phyloP scores from a whole-genome alignment of 2,888 invertebrate genomes.

The Dryomyza anilis region DNA sequence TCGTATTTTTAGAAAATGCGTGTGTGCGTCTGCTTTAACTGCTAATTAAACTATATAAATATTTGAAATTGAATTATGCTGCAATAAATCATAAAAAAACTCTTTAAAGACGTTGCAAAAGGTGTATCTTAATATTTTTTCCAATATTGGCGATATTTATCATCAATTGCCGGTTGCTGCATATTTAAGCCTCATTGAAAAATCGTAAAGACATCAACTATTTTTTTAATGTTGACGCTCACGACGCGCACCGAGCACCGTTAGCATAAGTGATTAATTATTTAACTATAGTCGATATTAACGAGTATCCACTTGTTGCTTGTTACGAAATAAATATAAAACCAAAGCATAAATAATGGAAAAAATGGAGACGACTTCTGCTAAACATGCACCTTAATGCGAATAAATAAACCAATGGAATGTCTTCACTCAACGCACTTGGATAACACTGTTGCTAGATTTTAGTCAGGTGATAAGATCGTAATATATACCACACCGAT shows the following conservation, averaged over 20 bases:
- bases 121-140: no score
- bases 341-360: neutral
- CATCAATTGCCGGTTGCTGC: no score
- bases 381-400: neutral
- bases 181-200: no score
- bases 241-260: neutral
- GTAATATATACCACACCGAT: slow-evolving; percentile 11
- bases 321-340: neutral
- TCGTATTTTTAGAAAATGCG: neutral
- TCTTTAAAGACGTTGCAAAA: no score
- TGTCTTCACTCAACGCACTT: no score
- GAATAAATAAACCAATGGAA: no score
- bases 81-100: slow-evolving; percentile 16
- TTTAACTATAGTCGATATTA: slow-evolving; percentile 2
- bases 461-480: slow-evolving; percentile 7
- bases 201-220: no score
- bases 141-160: slow-evolving; percentile 8
- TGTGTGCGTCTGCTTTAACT: neutral
- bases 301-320: neutral
- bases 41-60: slow-evolving; percentile 7
- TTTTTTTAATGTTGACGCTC: no score
- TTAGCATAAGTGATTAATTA: slow-evolving; percentile 24
- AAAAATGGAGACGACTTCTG: neutral
- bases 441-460: neutral
- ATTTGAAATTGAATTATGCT: slow-evolving; percentile 6